Conservation (phyloP, 2,113 vertebrate species). For the Cyphomyrus plagiostoma region DNA sequence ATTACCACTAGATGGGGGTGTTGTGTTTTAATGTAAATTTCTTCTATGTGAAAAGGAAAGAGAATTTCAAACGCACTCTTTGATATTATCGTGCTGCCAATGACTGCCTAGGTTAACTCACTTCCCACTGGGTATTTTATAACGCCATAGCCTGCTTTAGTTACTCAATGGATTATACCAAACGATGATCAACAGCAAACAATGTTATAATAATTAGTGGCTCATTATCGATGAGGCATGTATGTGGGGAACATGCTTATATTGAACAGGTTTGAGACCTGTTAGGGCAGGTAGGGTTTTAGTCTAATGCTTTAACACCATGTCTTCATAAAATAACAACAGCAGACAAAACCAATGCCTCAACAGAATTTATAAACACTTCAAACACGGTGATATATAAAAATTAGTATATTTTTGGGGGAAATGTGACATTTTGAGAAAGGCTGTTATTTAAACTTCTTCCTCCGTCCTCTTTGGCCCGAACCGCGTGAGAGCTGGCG, state of each 20-base stretch:
- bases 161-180: neutral
- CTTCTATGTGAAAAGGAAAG: neutral
- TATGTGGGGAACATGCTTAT: neutral
- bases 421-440: neutral
- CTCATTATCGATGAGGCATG: neutral
- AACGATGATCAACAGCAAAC: neutral
- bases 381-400: slow-evolving; percentile 13
- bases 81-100: neutral
- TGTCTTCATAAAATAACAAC: neutral
- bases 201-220: neutral
- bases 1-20: neutral
- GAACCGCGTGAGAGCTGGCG: slow-evolving; percentile 38
- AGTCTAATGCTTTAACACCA: neutral
- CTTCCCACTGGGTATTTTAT: neutral
- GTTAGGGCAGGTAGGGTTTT: neutral
- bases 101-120: neutral
- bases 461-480: slow-evolving; percentile 39
- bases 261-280: neutral
- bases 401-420: neutral
- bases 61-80: neutral
- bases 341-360: neutral
- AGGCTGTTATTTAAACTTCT: slow-evolving; percentile 34
- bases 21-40: neutral
- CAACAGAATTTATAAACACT: slow-evolving; percentile 22
- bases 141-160: neutral